Conservation (phyloP, 2,888 invertebrate species). For the Drosophila greeni region DNA sequence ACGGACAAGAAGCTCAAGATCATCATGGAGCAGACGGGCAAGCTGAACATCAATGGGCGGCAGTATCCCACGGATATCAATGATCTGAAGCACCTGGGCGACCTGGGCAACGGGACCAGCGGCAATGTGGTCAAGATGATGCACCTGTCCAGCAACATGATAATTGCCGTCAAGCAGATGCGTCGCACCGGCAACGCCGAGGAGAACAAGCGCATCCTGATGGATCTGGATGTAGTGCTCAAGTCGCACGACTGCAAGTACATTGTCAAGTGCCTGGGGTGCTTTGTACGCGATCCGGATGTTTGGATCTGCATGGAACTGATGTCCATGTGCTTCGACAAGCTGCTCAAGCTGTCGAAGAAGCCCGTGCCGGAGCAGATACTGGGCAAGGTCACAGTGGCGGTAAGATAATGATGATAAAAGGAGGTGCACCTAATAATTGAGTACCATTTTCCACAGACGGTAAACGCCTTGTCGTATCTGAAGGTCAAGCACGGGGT, state of each 20-base stretch:
- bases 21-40: constrained; percentile 95
- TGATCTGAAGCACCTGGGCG: constrained; percentile 91
- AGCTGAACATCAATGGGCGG: constrained; percentile 88
- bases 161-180: constrained; percentile 99
- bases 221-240: constrained; percentile 99
- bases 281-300: constrained; percentile 97
- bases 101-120: constrained; percentile 96
- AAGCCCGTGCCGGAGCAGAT: constrained; percentile 97
- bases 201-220: constrained; percentile 98
- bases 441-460: constrained; percentile 80
- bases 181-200: constrained; percentile 96
- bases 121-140: constrained; percentile 98
- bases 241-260: constrained; percentile 97
- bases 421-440: not conserved
- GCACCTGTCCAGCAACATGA: constrained; percentile 89
- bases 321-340: constrained; percentile 99
- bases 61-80: constrained; percentile 89
- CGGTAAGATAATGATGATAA: constrained; percentile 83
- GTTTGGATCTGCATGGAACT: constrained; percentile 99
- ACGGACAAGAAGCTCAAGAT: constrained; percentile 92
- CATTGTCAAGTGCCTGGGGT: constrained; percentile 98
- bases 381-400: constrained; percentile 97
- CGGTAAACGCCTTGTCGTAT: constrained; percentile 97
- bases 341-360: constrained; percentile 90
- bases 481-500: constrained; percentile 98